Percentiles rank a stretch among this genome's conserved stretches.
These are phyloP conservation scores for Hemithea aestivaria DNA, from an alignment of 2,888 invertebrate genomes.

Conservation along the genomic window DNA sequence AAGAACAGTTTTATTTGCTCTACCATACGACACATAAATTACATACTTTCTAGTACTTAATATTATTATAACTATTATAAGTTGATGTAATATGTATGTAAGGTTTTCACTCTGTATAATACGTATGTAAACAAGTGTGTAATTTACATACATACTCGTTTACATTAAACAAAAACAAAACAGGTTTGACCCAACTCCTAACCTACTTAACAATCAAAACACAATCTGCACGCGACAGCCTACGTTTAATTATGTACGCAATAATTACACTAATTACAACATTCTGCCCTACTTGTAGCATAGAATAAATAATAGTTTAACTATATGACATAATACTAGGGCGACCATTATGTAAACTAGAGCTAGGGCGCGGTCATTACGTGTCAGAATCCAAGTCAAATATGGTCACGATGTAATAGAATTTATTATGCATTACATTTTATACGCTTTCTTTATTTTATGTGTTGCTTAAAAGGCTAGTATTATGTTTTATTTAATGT, in stretches of 20 bases:
- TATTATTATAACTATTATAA: too few relatives aligned
- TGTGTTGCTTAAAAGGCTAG: neutral
- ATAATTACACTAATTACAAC: conserved; percentile 47
- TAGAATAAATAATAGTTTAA: neutral
- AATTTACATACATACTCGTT: too few relatives aligned
- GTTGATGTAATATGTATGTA: too few relatives aligned
- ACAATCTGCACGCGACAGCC: conserved; percentile 8
- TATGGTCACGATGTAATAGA: conserved; percentile 16
- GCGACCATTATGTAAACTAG: conserved; percentile 37
- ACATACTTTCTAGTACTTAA: too few relatives aligned
- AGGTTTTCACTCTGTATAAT: too few relatives aligned
- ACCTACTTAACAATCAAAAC: conserved; percentile 1
- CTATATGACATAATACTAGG: conserved; percentile 42
- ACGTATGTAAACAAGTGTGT: too few relatives aligned
- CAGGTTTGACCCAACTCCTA: too few relatives aligned
- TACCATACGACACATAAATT: too few relatives aligned
- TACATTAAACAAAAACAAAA: too few relatives aligned
- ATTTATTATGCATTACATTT: too few relatives aligned
- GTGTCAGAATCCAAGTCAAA: conserved; percentile 13
- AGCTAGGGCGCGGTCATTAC: conserved; percentile 19
- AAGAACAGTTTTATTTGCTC: too few relatives aligned
- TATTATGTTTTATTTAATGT: too few relatives aligned
- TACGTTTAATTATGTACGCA: conserved; percentile 28
- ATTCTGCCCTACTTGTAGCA: conserved; percentile 43
- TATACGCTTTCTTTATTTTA: conserved; percentile 6